Base-by-base conservation (phyloP, 2,797 vertebrate species). In the Florisuga fusca region DNA sequence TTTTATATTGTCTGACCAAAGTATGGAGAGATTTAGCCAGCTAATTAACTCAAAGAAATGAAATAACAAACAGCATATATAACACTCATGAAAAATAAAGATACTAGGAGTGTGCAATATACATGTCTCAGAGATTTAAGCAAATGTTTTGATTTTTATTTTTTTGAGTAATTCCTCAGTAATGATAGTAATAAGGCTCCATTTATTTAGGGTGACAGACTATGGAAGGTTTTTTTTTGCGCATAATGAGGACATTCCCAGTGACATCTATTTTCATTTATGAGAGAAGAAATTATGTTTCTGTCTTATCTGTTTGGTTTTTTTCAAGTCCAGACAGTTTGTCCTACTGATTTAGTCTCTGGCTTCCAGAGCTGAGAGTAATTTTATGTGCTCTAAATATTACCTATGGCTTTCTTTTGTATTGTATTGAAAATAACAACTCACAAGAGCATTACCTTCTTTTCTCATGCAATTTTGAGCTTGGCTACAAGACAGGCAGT, bases 1-100 rank as follows among this genome's bases (percentile, higher is more conserved):
- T 89, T 92, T 94, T 46, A 64, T 82, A 31, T 12, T 64, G 31
- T 63, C 81, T 75, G 68, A 90, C 90, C 72, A 93, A 72, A 54
- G 25, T 58, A 80, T 2, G 0, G 72, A 80, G 78, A 92, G 64
- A 87, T 89, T 94, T 89, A 89, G 81, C 51, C 41, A 72, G 78
- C 51, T 91, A 93, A 92, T 95, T 85, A 95, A 58, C 72, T 48
- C 5, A 1, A 76, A 87, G 72, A 92, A 87, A 71, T 64, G 26
- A 87, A 95, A 74, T 89, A 89, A 50, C 21, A 69, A 87, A 23
- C 51, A 61, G 50, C 12, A 43, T 87, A 38, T 87, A 59, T 61
- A 86, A 62, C 29, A 51, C 43, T 57, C 4, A 29, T 62, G 50
- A 89, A 92, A 89, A 95, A 75, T 90, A 90, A 93, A 89, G 50